phyloP scores from a whole-genome alignment of 2,888 invertebrate species.

The Temnothorax rugatulus region DNA sequence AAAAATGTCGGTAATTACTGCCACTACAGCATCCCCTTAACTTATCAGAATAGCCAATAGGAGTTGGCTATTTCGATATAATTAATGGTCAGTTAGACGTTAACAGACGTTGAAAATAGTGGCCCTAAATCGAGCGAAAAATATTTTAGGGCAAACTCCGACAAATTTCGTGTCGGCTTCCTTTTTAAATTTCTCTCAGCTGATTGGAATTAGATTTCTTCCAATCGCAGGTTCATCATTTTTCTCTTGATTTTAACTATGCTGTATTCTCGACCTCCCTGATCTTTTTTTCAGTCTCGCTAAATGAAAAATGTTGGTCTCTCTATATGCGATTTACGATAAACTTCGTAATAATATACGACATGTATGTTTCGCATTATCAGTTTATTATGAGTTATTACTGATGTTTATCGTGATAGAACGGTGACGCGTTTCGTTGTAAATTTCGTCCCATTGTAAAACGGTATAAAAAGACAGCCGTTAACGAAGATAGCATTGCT shows the following conservation, averaged over 20 bases:
- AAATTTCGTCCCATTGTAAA: conserved; percentile 65
- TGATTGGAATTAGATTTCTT: background rate
- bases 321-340: conserved; percentile 49
- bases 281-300: conserved; percentile 60
- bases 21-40: too few relatives aligned
- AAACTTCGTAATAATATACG: conserved; percentile 17
- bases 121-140: conserved; percentile 13
- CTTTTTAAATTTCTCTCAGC: background rate
- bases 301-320: conserved; percentile 68
- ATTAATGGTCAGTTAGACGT: too few relatives aligned
- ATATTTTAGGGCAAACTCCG: conserved; percentile 12
- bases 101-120: too few relatives aligned
- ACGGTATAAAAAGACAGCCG: conserved; percentile 72
- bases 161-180: conserved; percentile 5
- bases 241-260: conserved; percentile 18
- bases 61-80: too few relatives aligned
- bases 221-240: background rate
- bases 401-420: conserved; percentile 9
- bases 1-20: too few relatives aligned
- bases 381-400: conserved; percentile 17
- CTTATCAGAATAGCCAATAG: too few relatives aligned
- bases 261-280: conserved; percentile 17
- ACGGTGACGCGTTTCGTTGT: conserved; percentile 64
- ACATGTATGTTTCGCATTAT: background rate
- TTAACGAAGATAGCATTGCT: conserved; percentile 62